Base-by-base conservation (phyloP, 2,888 invertebrate genomes). In the Diadegma fenestrale region DNA sequence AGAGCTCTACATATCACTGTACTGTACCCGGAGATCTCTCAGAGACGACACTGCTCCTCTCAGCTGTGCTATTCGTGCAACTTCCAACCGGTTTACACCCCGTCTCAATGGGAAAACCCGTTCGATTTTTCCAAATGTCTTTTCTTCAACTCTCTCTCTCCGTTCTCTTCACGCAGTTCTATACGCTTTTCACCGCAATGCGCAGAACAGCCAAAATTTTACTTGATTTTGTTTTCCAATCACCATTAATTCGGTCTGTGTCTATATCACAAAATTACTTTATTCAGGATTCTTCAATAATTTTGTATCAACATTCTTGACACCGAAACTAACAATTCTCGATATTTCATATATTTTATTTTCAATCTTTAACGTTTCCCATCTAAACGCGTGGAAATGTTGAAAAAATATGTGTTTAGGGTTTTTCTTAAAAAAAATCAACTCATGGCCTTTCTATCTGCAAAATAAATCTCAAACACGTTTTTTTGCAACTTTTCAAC, bases 81-180 rank as follows among this genome's bases (percentile, higher is more conserved):
- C 82, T 85, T 87, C 82, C 87, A 90, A 90, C 90, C 90, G 88
- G 90, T 90, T 89, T 85, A 79, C 82, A 88, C 82, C 79, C 75
- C 72, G 80, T 78, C 82, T 84, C 76, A 51, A 63, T 69, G 69
- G 72, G 72, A 68, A 84, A 72, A 82, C 88, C 77, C 82, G 86
- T 89, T 89, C 82, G 87, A 89, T 87, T 88, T 88, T 87, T 87
- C 87, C 82, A 73, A 69, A 76, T 71, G 63, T 80, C 76, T 68
- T 66, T 84, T 85, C 79, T 63, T 37, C 22, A 41, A 48, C 43
- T 78, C 22, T 82, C 77, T 84, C 54, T 80, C 77, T 78, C 63
- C 68, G 68, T 48, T 79, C 63, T 81, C 81, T 68, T 81, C 72
- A n/a, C n/a, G 41, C 54, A 75, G 12, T 45, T 51, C 69, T 63